Conservation (phyloP, 64 coral and sea anemone species). For the Stylophora pistillata region DNA sequence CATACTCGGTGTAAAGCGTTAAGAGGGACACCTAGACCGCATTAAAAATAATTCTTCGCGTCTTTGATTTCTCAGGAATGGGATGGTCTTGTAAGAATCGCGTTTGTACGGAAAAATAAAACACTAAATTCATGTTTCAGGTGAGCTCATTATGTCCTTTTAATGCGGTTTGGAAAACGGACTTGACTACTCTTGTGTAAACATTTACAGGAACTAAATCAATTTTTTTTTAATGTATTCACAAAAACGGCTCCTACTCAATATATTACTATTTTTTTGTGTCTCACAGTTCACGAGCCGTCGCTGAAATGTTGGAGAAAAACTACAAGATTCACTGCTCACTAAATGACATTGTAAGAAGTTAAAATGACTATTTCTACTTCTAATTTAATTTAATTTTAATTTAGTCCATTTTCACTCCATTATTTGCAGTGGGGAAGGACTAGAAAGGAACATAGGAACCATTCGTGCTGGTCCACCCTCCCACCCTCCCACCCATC, state of each 20-base stretch:
- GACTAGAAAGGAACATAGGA: no score
- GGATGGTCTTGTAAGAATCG: constrained; percentile 98
- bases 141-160: constrained; percentile 34
- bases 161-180: no score
- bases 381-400: no score
- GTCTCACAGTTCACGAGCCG: constrained; percentile 73
- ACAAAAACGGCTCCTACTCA: background rate
- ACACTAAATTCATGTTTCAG: constrained; percentile 91
- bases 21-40: background rate
- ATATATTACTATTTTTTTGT: background rate
- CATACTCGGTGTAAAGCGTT: no score
- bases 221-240: background rate
- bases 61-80: constrained; percentile 76
- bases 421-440: no score
- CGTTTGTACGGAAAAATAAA: constrained; percentile 98
- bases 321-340: constrained; percentile 99
- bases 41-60: background rate
- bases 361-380: no score
- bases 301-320: constrained; percentile 93
- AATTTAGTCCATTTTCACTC: no score
- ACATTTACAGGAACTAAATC: no score
- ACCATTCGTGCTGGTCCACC: no score
- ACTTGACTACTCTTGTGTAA: no score
- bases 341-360: constrained; percentile 92
- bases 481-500: no score